Conservation (phyloP, 2,797 vertebrate genomes). For the Alcedo atthis region DNA sequence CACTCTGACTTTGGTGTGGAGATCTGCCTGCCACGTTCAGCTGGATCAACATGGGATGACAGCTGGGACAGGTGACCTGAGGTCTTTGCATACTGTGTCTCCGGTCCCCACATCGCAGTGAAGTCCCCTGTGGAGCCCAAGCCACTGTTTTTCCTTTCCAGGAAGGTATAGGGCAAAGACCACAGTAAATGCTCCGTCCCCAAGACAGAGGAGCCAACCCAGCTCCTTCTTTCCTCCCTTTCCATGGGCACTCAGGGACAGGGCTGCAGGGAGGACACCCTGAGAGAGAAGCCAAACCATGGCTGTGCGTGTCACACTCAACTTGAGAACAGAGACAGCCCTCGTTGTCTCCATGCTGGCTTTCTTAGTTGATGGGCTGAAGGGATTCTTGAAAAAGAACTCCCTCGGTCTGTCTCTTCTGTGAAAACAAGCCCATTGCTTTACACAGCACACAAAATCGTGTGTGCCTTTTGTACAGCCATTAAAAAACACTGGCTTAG, state of each 20-base stretch:
- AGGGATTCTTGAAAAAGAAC: not conserved
- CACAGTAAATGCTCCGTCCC: accelerated
- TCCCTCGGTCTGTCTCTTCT: not conserved
- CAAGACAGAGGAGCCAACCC: not conserved
- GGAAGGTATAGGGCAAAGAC: accelerated
- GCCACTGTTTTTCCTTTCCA: not conserved
- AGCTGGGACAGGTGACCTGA: not conserved
- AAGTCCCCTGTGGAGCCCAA: not conserved
- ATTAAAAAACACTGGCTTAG: not conserved
- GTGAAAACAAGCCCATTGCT: not conserved
- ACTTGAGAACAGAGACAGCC: not conserved
- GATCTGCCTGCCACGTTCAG: not conserved
- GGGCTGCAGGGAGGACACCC: not conserved
- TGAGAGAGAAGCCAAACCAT: not conserved
- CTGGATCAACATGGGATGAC: accelerated
- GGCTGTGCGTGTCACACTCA: not conserved
- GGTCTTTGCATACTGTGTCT: accelerated
- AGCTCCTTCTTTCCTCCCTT: not conserved
- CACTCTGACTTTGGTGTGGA: accelerated
- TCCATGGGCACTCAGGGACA: not conserved
- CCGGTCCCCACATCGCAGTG: accelerated
- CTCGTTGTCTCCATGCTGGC: accelerated
- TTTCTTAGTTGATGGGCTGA: not conserved
- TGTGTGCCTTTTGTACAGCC: not conserved
- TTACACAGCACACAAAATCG: not conserved